Evolutionary conservation across 2,113 vertebrate species (phyloP).

Genomic region (Phaethon lepturus): DNA sequence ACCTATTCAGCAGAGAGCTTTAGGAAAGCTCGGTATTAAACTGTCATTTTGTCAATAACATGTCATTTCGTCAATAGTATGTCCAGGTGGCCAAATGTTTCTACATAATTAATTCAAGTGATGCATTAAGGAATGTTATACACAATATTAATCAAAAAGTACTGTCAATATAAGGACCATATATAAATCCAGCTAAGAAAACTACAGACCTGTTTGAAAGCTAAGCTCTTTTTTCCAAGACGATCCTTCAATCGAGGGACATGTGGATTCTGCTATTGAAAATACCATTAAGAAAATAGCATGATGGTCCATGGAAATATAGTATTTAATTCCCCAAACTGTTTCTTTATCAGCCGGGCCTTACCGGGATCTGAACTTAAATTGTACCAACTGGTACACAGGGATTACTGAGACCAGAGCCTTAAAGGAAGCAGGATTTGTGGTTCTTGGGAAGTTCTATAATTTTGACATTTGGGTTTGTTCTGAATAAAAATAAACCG

Average conservation of each 20-base stretch:
- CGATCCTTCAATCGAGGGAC: not conserved
- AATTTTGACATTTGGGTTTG: not conserved
- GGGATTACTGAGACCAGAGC: not conserved
- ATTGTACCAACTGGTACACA: not conserved
- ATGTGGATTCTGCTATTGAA: not conserved
- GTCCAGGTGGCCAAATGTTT: conserved; percentile 59
- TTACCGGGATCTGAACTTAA: not conserved
- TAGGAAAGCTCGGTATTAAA: conserved; percentile 69
- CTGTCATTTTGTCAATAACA: conserved; percentile 80
- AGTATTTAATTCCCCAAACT: not conserved
- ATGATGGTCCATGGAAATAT: not conserved
- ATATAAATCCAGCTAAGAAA: conserved; percentile 53
- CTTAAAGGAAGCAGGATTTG: not conserved
- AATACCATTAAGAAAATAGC: conserved; percentile 50
- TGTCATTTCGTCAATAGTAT: conserved; percentile 68
- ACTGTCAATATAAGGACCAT: conserved; percentile 51
- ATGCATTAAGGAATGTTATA: conserved; percentile 78
- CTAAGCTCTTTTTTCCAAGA: not conserved
- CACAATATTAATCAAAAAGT: conserved; percentile 77
- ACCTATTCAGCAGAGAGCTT: conserved; percentile 32
- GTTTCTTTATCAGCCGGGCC: not conserved
- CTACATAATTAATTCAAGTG: conserved; percentile 78
- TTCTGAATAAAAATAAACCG: not conserved
- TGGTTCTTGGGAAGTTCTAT: not conserved
- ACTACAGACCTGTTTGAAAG: conserved; percentile 16